A percentile compares a stretch with the other conserved stretches of the same genome.
Conservation (phyloP, 2,113 vertebrate species). For the Speoplatyrhinus poulsoni region DNA sequence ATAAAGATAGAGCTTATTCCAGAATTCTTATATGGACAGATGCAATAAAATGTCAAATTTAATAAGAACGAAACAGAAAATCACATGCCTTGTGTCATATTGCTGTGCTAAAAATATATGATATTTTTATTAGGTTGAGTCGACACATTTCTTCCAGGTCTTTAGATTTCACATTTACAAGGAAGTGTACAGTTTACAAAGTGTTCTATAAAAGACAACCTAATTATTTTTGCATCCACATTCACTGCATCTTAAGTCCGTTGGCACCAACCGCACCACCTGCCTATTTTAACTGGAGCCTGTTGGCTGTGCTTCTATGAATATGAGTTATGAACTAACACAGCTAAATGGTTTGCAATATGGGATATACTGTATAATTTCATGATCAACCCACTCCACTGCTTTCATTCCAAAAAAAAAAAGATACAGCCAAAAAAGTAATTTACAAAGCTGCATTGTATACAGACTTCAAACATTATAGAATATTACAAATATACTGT, state of each 20-base stretch:
- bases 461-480: not conserved
- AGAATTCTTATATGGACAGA: not conserved
- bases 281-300: slow-evolving; percentile 46
- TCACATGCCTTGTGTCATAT: not conserved
- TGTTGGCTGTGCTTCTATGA: slow-evolving; percentile 43
- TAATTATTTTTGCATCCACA: slow-evolving; percentile 25
- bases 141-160: not conserved
- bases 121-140: not conserved
- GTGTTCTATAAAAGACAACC: slow-evolving; percentile 8
- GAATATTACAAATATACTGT: not conserved
- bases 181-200: slow-evolving; percentile 23
- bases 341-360: slow-evolving; percentile 43
- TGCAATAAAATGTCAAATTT: not conserved
- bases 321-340: slow-evolving; percentile 36
- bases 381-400: slow-evolving; percentile 5
- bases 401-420: not conserved
- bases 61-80: not conserved
- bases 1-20: too few species aligned
- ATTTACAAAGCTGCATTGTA: not conserved
- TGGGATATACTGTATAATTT: slow-evolving; percentile 3
- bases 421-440: not conserved
- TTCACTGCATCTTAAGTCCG: slow-evolving; percentile 19
- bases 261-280: slow-evolving; percentile 35
- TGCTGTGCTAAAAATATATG: not conserved
- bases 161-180: slow-evolving; percentile 8